Conservation (phyloP, 2,113 vertebrate genomes). For the Colossoma macropomum region DNA sequence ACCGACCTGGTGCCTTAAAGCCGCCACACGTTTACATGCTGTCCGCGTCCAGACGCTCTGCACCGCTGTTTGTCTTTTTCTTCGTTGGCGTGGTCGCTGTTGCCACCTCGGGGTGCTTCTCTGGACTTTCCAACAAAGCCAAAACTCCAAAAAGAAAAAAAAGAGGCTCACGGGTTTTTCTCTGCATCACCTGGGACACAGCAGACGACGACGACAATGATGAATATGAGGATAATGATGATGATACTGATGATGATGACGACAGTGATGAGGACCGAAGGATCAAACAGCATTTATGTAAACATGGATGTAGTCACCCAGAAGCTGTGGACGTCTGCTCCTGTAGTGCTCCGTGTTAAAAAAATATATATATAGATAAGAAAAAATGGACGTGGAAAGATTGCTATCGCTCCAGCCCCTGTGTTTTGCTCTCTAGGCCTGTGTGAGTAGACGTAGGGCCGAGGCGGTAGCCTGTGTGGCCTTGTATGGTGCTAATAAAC, state of each 20-base stretch:
- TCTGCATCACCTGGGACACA: slow-evolving; percentile 8
- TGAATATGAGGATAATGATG: too few relatives aligned
- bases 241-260: background rate
- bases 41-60: slow-evolving; percentile 75
- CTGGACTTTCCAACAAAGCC: slow-evolving; percentile 51
- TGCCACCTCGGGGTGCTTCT: slow-evolving; percentile 53
- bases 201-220: slow-evolving; percentile 15
- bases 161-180: slow-evolving; percentile 35
- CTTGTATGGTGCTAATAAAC: slow-evolving; percentile 80
- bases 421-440: slow-evolving; percentile 62
- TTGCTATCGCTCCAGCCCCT: slow-evolving; percentile 39
- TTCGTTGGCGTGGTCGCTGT: slow-evolving; percentile 51
- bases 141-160: slow-evolving; percentile 60
- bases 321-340: slow-evolving; percentile 64
- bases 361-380: background rate
- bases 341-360: slow-evolving; percentile 58
- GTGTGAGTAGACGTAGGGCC: slow-evolving; percentile 68
- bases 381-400: background rate
- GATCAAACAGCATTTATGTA: slow-evolving; percentile 57
- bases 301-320: slow-evolving; percentile 56
- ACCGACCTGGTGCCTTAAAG: slow-evolving; percentile 85
- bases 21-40: slow-evolving; percentile 83
- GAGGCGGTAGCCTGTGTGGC: slow-evolving; percentile 69
- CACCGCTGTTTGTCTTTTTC: slow-evolving; percentile 74
- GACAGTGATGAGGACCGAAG: slow-evolving; percentile 9